Base-by-base conservation (phyloP, 2,113 vertebrate genomes). In the Pterocles orientalis region DNA sequence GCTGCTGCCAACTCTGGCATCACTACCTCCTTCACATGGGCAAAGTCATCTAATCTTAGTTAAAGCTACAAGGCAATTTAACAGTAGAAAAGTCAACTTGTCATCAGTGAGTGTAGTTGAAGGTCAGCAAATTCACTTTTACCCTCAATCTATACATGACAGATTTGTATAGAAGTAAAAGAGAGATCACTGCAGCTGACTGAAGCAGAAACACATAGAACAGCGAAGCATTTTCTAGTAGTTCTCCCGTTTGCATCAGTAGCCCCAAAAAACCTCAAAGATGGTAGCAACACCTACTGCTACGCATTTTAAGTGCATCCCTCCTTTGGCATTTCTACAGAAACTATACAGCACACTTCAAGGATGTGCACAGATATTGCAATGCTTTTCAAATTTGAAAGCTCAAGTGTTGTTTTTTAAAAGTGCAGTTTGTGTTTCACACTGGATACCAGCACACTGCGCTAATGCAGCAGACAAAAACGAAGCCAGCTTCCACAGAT, bases 401-500 rank as follows among this genome's bases (percentile, higher is more conserved):
- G 39, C 33, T 57, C 1, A 1, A 72, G 34, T 4, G 50, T 8
- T 86, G 18, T 33, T 87, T 87, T 85, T 48, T 1, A 16, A 56
- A 78, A 71, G 34, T 2, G 17, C 4, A 8, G 51, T 68, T 56
- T 75, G 16, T 18, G 47, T 82, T 87, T 84, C 86, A 64, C 31
- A 19, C 19, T 65, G 47, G 70, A 2, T 41, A 72, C 43, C 36
- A 60, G 82, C 62, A 86, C 13, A 6, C 23, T 50, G 54, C 56
- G 73, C 15, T 7, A 43, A 90, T 5, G 34, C 28, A 96, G 57
- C 34, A 47, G 82, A 92, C 73, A 92, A 96, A 96, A 96, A 43
- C 41, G 84, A 93, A 81, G 82, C 82, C 90, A 94, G 65, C 48
- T 91, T 94, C 92, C 93, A 80, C 83, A 97, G 92, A 84, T 76